Evolutionary conservation across 1,140 invertebrate genomes (phyloP).

Genomic region (Riptortus pedestris): DNA sequence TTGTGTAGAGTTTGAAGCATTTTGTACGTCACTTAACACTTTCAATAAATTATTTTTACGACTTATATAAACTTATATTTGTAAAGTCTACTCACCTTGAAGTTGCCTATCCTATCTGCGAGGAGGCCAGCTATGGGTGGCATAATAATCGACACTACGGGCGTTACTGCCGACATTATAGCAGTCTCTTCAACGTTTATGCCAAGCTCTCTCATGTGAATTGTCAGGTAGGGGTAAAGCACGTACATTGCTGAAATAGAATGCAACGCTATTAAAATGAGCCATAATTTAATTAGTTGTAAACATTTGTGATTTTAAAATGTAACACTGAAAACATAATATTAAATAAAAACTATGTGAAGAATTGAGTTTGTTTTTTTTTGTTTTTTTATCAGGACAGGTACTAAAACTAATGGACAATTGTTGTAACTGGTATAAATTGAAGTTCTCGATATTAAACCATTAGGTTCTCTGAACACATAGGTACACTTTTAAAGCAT

Average conservation of each 20-base stretch:
- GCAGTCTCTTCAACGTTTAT: slow-evolving; percentile 73
- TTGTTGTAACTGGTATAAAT: not conserved
- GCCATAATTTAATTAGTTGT: not conserved
- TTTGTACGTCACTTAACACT: no score
- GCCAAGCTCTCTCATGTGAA: slow-evolving; percentile 74
- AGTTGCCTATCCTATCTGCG: slow-evolving; percentile 69
- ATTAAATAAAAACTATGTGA: not conserved
- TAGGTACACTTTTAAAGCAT: no score
- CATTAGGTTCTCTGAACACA: not conserved
- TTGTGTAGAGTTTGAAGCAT: no score
- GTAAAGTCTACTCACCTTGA: slow-evolving; percentile 56
- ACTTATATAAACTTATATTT: no score
- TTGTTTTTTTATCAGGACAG: not conserved
- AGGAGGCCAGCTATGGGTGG: slow-evolving; percentile 64
- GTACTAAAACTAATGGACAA: not conserved
- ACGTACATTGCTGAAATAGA: slow-evolving; percentile 53
- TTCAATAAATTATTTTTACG: no score
- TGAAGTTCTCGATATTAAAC: not conserved
- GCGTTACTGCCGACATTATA: slow-evolving; percentile 73
- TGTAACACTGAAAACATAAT: not conserved
- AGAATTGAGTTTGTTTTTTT: not conserved
- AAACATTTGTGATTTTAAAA: not conserved
- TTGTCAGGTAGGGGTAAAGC: slow-evolving; percentile 71
- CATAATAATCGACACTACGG: slow-evolving; percentile 64
- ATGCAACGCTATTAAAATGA: not conserved